phyloP scores from a whole-genome alignment of 2,888 invertebrate genomes.

The Malthinus seriepunctatus region DNA sequence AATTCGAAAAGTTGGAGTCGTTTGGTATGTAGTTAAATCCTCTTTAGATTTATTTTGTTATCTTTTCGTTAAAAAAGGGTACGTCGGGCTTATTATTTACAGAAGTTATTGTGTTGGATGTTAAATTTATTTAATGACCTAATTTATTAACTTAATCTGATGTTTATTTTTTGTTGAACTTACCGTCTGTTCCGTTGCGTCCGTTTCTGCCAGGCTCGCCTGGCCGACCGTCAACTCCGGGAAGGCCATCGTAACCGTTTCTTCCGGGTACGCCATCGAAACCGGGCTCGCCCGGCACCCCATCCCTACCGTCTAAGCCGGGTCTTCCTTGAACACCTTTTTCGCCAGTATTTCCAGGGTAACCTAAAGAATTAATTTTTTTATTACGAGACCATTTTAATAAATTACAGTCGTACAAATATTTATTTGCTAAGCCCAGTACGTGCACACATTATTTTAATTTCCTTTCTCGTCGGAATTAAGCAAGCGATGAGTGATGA shows the following conservation, averaged over 20 bases:
- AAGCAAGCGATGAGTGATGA: no score
- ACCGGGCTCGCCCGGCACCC: constrained; percentile 89
- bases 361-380: constrained; percentile 31
- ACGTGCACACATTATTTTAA: no score
- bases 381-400: no score
- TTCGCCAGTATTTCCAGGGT: constrained; percentile 48
- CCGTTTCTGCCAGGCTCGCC: constrained; percentile 71
- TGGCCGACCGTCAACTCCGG: constrained; percentile 72
- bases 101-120: background rate
- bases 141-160: background rate
- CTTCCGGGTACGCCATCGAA: constrained; percentile 84
- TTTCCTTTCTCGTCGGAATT: no score
- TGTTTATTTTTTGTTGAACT: constrained; percentile 28
- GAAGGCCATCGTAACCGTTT: constrained; percentile 78
- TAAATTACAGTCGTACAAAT: no score
- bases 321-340: constrained; percentile 71
- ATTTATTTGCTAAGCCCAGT: no score
- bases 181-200: constrained; percentile 70
- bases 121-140: background rate
- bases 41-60: background rate
- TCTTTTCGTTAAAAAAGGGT: background rate
- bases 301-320: constrained; percentile 85
- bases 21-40: background rate
- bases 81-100: background rate
- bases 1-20: no score